Evolutionary conservation across 1,140 invertebrate species (phyloP).

Genomic region (Trichonephila clavipes): DNA sequence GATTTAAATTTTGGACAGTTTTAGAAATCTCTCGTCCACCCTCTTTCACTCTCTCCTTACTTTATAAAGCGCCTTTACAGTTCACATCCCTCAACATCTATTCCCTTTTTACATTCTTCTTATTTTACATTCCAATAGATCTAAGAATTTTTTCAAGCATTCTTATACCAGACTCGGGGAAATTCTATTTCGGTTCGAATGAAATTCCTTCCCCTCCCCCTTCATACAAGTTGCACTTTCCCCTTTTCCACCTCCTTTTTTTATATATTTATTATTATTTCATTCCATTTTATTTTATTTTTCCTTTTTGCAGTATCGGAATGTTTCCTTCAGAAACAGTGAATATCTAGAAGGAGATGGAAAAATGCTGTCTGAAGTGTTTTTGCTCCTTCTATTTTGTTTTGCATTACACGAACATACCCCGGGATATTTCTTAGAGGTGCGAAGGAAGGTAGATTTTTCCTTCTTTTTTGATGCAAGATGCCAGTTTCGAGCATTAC

Average conservation of each 20-base stretch:
- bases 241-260: not conserved
- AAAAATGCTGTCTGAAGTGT: conserved; percentile 26
- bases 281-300: not conserved
- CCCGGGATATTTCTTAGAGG: not conserved
- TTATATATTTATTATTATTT: not conserved
- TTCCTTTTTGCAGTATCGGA: not conserved
- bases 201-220: not conserved
- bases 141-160: conserved; percentile 26
- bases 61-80: conserved; percentile 6
- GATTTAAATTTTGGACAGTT: not conserved
- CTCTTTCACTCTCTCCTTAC: not conserved
- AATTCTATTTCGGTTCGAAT: conserved; percentile 14
- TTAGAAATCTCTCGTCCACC: not conserved
- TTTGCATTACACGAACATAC: conserved; percentile 10
- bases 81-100: not conserved
- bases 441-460: not conserved
- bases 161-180: not conserved
- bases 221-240: not conserved
- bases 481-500: not conserved
- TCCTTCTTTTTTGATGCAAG: not conserved
- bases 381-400: conserved; percentile 16
- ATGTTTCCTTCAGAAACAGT: not conserved
- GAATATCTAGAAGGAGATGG: conserved; percentile 4
- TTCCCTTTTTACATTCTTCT: not conserved
- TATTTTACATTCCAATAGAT: conserved; percentile 38